Percentiles rank a stretch among this genome's conserved stretches.
Conservation (phyloP, 2,113 vertebrate genomes). For the Polyodon spathula region DNA sequence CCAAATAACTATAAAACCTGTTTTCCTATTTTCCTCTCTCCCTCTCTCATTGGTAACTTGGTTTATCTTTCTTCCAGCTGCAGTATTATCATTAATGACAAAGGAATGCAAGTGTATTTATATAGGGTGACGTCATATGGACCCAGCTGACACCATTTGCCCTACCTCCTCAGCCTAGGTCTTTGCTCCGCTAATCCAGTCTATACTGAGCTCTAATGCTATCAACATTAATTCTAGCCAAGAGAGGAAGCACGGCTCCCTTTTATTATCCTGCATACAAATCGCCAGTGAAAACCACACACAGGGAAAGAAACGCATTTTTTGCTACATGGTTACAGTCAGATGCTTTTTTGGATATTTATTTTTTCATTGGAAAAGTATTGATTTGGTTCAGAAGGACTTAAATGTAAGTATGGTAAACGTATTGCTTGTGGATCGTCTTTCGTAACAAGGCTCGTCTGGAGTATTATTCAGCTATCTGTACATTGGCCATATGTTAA, state of each 20-base stretch:
- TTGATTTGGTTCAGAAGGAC: neutral
- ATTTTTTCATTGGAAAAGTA: slow-evolving; percentile 1
- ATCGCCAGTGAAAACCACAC: slow-evolving; percentile 11
- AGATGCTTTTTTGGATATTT: slow-evolving; percentile 1
- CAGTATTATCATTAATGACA: slow-evolving; percentile 19
- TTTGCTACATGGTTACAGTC: neutral
- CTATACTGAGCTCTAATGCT: slow-evolving; percentile 26
- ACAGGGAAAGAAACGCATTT: neutral
- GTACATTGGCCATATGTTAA: slow-evolving; percentile 33
- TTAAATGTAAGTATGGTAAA: neutral
- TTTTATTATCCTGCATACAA: slow-evolving; percentile 4
- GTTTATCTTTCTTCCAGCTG: slow-evolving; percentile 14
- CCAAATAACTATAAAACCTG: too few relatives aligned
- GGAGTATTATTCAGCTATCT: neutral
- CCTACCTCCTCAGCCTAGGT: slow-evolving; percentile 44
- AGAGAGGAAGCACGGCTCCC: slow-evolving; percentile 13
- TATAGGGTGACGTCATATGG: slow-evolving; percentile 46
- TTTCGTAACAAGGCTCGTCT: slow-evolving; percentile 2
- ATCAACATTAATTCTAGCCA: slow-evolving; percentile 9
- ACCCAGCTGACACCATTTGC: slow-evolving; percentile 52
- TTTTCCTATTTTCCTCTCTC: too few relatives aligned
- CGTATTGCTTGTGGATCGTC: neutral
- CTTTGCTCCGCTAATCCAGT: slow-evolving; percentile 32
- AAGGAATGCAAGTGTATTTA: slow-evolving; percentile 19
- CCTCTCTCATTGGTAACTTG: too few relatives aligned